Evolutionary conservation across 2,797 vertebrate genomes (phyloP).

Genomic region (Tenualosa ilisha): DNA sequence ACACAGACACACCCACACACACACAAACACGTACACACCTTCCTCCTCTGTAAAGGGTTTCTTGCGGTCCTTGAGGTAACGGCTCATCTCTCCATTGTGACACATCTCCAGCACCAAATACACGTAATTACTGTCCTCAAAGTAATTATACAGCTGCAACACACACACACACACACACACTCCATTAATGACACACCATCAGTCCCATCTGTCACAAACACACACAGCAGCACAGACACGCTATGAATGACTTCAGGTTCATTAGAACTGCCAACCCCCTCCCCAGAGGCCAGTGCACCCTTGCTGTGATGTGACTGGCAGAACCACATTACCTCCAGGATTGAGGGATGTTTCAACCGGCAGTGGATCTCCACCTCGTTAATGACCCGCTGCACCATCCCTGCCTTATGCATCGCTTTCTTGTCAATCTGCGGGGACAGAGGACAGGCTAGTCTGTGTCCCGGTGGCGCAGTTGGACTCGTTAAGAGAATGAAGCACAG

Average conservation of each 20-base stretch:
- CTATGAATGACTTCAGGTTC: background rate
- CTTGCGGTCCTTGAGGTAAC: conserved; percentile 89
- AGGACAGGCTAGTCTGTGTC: background rate
- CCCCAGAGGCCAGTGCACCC: background rate
- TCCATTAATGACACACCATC: background rate
- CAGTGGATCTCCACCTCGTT: conserved; percentile 99
- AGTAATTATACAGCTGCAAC: conserved; percentile 94
- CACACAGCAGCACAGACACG: background rate
- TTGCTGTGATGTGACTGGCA: no score
- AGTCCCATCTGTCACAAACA: background rate
- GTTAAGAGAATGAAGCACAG: conserved; percentile 1
- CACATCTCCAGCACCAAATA: conserved; percentile 98
- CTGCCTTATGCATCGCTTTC: conserved; percentile 97
- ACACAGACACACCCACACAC: no score
- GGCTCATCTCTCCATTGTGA: conserved; percentile 97
- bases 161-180: conserved; percentile 4
- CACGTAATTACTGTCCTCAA: conserved; percentile 98
- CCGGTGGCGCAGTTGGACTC: conserved; percentile 24
- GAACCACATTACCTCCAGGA: conserved; percentile 85
- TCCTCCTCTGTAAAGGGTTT: conserved; percentile 90
- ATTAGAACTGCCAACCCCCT: no score
- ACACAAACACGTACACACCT: no score
- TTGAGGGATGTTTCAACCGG: conserved; percentile 93
- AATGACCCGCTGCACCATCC: conserved; percentile 96
- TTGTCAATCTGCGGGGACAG: conserved; percentile 73